phyloP scores from a whole-genome alignment of 1,140 invertebrate species.

The Asobara japonica region DNA sequence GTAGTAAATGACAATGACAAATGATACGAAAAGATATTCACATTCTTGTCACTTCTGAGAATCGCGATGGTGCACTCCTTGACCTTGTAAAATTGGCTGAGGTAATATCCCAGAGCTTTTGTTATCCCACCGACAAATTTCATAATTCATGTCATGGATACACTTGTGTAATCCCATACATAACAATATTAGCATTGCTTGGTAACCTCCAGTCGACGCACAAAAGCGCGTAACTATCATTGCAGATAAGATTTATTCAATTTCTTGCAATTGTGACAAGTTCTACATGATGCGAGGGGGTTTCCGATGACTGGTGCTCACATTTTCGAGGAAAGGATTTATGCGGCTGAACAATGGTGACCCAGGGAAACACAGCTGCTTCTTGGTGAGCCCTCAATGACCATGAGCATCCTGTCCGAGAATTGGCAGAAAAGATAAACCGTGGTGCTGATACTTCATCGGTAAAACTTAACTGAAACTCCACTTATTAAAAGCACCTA shows the following conservation, averaged over 20 bases:
- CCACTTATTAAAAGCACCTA: too few species aligned
- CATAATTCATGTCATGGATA: not conserved
- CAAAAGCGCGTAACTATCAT: not conserved
- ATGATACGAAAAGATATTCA: not conserved
- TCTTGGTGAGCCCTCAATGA: not conserved
- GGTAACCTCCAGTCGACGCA: not conserved
- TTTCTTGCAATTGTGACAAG: not conserved
- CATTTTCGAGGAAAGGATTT: not conserved
- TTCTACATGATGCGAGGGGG: not conserved
- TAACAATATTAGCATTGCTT: not conserved
- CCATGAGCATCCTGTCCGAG: not conserved
- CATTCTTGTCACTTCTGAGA: not conserved
- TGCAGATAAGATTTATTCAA: conserved; percentile 1
- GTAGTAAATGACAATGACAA: not conserved
- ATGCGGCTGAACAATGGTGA: not conserved
- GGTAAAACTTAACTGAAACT: too few species aligned
- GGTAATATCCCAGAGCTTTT: not conserved
- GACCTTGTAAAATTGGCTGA: not conserved
- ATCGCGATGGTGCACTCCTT: not conserved
- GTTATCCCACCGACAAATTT: not conserved
- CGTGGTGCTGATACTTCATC: conserved; percentile 3
- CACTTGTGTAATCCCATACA: conserved; percentile 1
- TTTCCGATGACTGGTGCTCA: not conserved
- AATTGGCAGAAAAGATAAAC: not conserved
- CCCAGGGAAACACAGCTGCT: not conserved